phyloP scores from a whole-genome alignment of 1,140 invertebrate species.

The Aplysia californica region DNA sequence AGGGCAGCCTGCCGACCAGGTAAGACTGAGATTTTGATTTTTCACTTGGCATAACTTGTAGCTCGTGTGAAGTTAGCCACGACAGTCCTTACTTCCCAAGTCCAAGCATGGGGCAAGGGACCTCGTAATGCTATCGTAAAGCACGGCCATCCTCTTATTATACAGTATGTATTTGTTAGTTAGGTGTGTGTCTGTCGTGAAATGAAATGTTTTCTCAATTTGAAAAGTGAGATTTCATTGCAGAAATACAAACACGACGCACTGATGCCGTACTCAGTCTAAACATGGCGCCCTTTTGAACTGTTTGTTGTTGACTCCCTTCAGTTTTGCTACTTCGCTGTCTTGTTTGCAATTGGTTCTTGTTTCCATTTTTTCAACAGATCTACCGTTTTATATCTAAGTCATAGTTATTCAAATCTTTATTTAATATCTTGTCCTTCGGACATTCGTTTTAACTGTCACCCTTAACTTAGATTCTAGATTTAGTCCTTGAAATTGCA shows the following conservation, averaged over 20 bases:
- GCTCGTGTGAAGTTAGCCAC: neutral
- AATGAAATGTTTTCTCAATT: neutral
- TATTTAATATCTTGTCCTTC: neutral
- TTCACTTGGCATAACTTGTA: neutral
- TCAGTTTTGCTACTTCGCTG: neutral
- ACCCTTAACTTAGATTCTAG: neutral
- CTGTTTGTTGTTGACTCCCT: neutral
- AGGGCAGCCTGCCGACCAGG: constrained; percentile 20
- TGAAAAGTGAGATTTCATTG: neutral
- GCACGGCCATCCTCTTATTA: neutral
- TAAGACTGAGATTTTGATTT: constrained; percentile 8
- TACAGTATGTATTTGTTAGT: neutral
- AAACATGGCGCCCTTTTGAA: constrained; percentile 21
- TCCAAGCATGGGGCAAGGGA: neutral
- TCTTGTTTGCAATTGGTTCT: neutral
- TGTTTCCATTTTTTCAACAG: neutral
- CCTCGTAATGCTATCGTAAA: neutral
- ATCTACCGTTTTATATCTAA: neutral
- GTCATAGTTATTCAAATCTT: neutral
- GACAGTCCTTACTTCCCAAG: constrained; percentile 1
- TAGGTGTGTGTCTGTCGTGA: too few relatives aligned
- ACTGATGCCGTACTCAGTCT: neutral
- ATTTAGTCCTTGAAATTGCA: neutral
- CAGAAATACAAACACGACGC: neutral
- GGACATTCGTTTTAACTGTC: neutral